phyloP scores from a whole-genome alignment of 2,888 invertebrate species.

The Sericinus montela region DNA sequence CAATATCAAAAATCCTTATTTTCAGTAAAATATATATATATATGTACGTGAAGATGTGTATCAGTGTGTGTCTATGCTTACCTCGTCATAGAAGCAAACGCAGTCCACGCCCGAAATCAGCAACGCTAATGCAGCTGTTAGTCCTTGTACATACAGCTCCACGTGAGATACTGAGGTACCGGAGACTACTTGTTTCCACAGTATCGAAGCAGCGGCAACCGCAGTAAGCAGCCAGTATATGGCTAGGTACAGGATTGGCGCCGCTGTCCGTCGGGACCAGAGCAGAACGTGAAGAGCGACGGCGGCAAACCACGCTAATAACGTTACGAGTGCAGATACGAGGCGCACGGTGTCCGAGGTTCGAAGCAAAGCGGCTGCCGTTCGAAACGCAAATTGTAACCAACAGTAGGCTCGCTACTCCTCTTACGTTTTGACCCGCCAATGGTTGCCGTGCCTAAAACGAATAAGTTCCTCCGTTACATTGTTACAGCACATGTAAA shows the following conservation, averaged over 20 bases:
- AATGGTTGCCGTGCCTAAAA: slow-evolving; percentile 37
- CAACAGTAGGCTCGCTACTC: slow-evolving; percentile 49
- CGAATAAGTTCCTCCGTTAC: no score
- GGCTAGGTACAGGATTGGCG: slow-evolving; percentile 64
- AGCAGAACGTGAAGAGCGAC: slow-evolving; percentile 59
- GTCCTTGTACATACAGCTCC: slow-evolving; percentile 52
- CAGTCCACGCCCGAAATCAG: slow-evolving; percentile 55
- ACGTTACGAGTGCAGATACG: slow-evolving; percentile 51
- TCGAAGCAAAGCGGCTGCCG: slow-evolving; percentile 50
- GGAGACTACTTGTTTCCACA: slow-evolving; percentile 42
- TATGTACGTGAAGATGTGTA: no score
- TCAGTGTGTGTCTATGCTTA: slow-evolving; percentile 29
- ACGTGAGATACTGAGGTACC: slow-evolving; percentile 36
- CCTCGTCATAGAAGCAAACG: slow-evolving; percentile 70
- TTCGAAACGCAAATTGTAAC: slow-evolving; percentile 50
- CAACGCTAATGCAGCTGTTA: slow-evolving; percentile 44
- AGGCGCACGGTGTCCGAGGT: slow-evolving; percentile 46
- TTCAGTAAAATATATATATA: no score
- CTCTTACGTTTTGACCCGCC: slow-evolving; percentile 64
- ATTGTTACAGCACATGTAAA: no score
- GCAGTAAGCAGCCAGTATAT: slow-evolving; percentile 65
- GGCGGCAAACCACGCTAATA: slow-evolving; percentile 63
- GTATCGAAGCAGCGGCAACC: slow-evolving; percentile 45
- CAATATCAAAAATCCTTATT: no score
- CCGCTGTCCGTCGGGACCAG: slow-evolving; percentile 58